These are phyloP conservation scores for Excalfactoria chinensis DNA, from an alignment of 2,113 vertebrate genomes.

Conservation along the genomic window DNA sequence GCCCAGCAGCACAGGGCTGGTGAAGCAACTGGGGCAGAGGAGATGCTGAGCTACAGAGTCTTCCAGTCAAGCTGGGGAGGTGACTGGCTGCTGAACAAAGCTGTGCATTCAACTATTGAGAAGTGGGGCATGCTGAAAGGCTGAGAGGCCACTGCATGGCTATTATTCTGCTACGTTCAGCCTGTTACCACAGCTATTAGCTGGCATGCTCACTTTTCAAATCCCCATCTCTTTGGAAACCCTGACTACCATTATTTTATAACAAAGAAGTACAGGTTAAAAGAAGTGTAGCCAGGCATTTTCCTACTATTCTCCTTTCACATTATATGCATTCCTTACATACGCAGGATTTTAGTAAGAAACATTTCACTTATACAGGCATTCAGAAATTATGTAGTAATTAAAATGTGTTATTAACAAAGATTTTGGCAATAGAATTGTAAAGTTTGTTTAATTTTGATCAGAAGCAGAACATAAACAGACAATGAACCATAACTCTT, in stretches of 20 bases:
- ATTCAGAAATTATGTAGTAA: background rate
- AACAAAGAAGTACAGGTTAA: conserved; percentile 48
- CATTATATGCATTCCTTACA: background rate
- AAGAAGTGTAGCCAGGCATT: background rate
- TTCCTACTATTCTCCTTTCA: background rate
- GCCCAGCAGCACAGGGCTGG: background rate
- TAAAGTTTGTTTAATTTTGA: background rate
- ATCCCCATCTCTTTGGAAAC: conserved; percentile 61
- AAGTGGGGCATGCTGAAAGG: background rate
- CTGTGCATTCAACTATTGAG: conserved; percentile 38
- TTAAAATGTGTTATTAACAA: background rate
- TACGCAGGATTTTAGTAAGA: background rate
- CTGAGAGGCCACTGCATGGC: background rate
- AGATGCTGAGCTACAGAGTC: background rate
- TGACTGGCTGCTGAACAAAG: conserved; percentile 44
- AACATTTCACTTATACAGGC: background rate
- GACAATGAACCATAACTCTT: background rate
- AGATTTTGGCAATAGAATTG: background rate
- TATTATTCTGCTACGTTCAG: conserved; percentile 8
- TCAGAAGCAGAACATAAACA: background rate
- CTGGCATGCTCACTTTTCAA: conserved; percentile 55
- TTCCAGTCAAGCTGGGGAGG: background rate
- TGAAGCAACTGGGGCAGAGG: background rate
- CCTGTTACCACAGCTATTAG: conserved; percentile 39
- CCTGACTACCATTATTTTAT: conserved; percentile 9